Evolutionary conservation across 2,113 vertebrate genomes (phyloP).

Genomic region (Sylvilagus bachmani): DNA sequence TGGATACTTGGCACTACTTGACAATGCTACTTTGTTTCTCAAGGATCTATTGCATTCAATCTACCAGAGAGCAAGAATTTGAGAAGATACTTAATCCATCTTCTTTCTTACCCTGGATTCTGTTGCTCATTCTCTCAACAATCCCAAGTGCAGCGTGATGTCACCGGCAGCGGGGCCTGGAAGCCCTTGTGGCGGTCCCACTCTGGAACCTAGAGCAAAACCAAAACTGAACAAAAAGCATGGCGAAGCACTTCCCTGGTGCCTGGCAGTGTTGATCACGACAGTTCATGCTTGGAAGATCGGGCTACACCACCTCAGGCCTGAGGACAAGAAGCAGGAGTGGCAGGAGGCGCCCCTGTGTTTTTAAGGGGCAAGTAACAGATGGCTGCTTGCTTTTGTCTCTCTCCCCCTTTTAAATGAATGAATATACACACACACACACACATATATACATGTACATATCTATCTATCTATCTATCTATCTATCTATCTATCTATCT

Average conservation of each 20-base stretch:
- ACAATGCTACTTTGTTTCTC: conserved; percentile 56
- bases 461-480: neutral
- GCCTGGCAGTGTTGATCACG: neutral
- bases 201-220: neutral
- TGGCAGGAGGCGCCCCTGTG: neutral
- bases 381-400: neutral
- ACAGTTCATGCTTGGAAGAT: neutral
- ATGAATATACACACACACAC: no score
- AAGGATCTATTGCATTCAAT: conserved; percentile 47
- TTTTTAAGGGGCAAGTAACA: neutral
- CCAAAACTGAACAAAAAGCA: no score
- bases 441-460: no score
- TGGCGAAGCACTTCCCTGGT: neutral
- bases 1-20: conserved; percentile 43
- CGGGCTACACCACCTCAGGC: neutral
- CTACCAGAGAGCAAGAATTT: conserved; percentile 49
- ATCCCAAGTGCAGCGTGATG: neutral
- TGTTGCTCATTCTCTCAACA: neutral
- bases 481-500: neutral
- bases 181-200: neutral
- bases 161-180: neutral
- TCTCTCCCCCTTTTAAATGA: no score
- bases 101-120: conserved; percentile 23
- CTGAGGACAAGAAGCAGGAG: neutral
- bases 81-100: conserved; percentile 60